Percentiles rank a stretch among this genome's conserved stretches.
Conservation (phyloP, 2,888 invertebrate species). For the Epinotia demarniana region DNA sequence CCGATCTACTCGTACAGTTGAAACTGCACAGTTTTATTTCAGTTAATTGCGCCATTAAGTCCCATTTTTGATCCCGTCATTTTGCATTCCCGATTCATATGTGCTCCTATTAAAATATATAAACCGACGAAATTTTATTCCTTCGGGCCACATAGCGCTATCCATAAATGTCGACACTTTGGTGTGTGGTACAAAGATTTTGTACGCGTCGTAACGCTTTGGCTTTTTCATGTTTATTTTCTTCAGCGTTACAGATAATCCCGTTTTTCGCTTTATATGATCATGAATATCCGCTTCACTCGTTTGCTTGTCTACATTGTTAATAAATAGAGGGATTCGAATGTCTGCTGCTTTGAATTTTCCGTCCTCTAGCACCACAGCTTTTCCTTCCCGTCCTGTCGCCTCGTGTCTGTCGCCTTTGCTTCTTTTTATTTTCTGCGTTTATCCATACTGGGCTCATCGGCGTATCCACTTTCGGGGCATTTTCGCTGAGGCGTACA, state of each 20-base stretch:
- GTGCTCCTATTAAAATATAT: constrained; percentile 27
- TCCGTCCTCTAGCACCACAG: neutral
- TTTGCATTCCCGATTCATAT: neutral
- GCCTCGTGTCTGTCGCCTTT: neutral
- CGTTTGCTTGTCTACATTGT: constrained; percentile 16
- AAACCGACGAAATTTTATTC: constrained; percentile 26
- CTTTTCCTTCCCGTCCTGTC: constrained; percentile 16
- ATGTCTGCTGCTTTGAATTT: constrained; percentile 19
- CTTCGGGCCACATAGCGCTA: constrained; percentile 29
- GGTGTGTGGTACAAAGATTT: constrained; percentile 36
- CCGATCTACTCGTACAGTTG: too few species aligned
- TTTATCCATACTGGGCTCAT: neutral
- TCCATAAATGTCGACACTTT: constrained; percentile 22
- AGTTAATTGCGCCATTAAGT: neutral
- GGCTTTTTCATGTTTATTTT: constrained; percentile 25
- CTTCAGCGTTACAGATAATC: neutral
- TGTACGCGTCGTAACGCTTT: too few species aligned
- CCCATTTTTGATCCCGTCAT: neutral
- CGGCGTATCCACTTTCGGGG: neutral
- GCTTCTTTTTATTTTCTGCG: neutral
- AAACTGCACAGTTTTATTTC: constrained; percentile 21
- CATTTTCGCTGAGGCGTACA: neutral
- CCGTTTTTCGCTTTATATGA: constrained; percentile 25
- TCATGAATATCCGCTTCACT: constrained; percentile 4
- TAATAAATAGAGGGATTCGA: constrained; percentile 16